Base-by-base conservation (phyloP, 2,888 invertebrate species). In the Torymus texanus region DNA sequence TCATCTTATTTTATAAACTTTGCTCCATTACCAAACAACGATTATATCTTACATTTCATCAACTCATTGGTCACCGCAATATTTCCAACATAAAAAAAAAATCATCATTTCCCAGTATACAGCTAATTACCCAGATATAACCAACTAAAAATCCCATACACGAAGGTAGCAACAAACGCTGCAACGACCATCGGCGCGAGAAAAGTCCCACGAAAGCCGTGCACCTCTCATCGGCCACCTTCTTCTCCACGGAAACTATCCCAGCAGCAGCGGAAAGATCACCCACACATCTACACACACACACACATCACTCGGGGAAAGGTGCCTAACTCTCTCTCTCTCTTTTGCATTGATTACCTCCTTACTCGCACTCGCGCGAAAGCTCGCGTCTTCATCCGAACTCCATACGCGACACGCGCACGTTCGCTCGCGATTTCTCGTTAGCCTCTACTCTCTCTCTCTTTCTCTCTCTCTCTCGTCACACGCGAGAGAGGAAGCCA, bases 371-470 rank as follows among this genome's bases (percentile, higher is more conserved):
- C 56, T 56, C 55, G 4, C 59, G 63, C 65, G 41, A n/a, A 16
- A 16, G 53, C 41, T 16, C 59, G 58, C 55, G 62, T 29, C 41
- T 41, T 41, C 41, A 41, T 41, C 41, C 8, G 0, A 41, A 41
- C 24, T 21, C 59, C 67, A 51, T 55, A 24, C 18, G 59, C 50
- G 55, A 13, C 59, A 13, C 13, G 24, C 50, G 53, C 21, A 21
- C 21, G 21, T 2, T 21, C n/a, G n/a, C 50, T 24, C 50, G 51
- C 66, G 78, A 78, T 66, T 73, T 73, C 78, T 73, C 78, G 78
- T 73, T 72, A 73, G 67, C 72, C 59, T 65, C 65, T 70, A 41
- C 76, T 76, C 76, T 68, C 70, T 76, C 62, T 59, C 56, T n/a
- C n/a, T n/a, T n/a, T 51, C 24, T 51, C 50, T 18, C 58, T 62